A percentile compares a stretch with the other conserved stretches of the same genome.
Evolutionary conservation across 2,888 invertebrate species (phyloP).

Genomic region (Drosophila macrothrix): DNA sequence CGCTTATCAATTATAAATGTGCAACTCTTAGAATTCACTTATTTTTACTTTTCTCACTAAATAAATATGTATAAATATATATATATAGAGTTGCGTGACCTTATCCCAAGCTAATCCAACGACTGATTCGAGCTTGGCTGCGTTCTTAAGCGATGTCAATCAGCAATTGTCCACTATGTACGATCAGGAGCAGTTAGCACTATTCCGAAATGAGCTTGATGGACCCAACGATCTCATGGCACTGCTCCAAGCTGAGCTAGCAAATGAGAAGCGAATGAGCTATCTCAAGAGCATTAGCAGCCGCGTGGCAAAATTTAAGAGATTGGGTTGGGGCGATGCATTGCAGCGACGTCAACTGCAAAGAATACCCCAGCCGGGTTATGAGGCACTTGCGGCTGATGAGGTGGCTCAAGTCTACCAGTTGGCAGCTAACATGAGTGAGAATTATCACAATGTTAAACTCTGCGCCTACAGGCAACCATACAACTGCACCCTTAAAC

Average conservation of each 20-base stretch:
- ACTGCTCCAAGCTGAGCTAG: constrained; percentile 69
- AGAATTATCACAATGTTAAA: constrained; percentile 90
- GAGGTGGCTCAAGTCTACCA: constrained; percentile 87
- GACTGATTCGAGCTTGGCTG: constrained; percentile 44
- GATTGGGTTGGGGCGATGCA: constrained; percentile 87
- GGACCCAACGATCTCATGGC: constrained; percentile 68
- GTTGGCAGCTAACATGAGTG: constrained; percentile 90
- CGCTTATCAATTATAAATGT: background rate
- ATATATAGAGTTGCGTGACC: constrained; percentile 21
- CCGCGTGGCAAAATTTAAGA: constrained; percentile 69
- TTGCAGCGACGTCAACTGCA: constrained; percentile 90
- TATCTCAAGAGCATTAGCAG: constrained; percentile 62
- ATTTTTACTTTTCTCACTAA: background rate
- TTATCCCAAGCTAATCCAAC: constrained; percentile 5
- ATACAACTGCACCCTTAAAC: constrained; percentile 88
- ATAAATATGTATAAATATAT: background rate
- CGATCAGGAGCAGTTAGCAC: constrained; percentile 76
- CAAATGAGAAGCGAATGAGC: constrained; percentile 65
- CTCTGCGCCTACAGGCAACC: constrained; percentile 89
- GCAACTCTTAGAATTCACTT: background rate
- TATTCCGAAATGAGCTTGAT: constrained; percentile 75
- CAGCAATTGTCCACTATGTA: constrained; percentile 66
- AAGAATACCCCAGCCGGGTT: constrained; percentile 89
- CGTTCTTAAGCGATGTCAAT: constrained; percentile 76
- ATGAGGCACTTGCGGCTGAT: constrained; percentile 89